A percentile compares a stretch with the other conserved stretches of the same genome.
Evolutionary conservation across 2,113 vertebrate genomes (phyloP).

Genomic region (Pedionomus torquatus): DNA sequence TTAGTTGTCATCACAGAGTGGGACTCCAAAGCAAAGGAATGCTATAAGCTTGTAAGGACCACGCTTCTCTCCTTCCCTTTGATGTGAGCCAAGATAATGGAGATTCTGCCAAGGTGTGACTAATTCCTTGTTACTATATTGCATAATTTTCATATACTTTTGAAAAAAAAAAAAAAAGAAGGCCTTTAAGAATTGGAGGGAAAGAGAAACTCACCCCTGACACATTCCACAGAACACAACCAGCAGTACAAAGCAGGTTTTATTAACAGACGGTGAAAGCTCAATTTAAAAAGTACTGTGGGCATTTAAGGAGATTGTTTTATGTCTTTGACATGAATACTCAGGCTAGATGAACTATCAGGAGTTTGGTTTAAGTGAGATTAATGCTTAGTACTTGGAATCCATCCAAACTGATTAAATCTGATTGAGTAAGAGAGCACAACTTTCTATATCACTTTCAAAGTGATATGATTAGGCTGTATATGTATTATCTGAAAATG

Average conservation of each 20-base stretch:
- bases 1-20: slow-evolving; percentile 69
- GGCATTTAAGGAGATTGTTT: slow-evolving; percentile 72
- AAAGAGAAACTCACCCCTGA: slow-evolving; percentile 35
- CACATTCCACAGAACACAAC: slow-evolving; percentile 34
- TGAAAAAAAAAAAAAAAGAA: neutral
- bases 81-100: slow-evolving; percentile 50
- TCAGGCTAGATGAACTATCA: slow-evolving; percentile 71
- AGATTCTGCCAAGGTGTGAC: slow-evolving; percentile 42
- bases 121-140: slow-evolving; percentile 51
- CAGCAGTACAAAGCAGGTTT: slow-evolving; percentile 64
- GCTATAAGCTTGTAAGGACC: slow-evolving; percentile 32
- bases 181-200: slow-evolving; percentile 22
- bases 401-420: slow-evolving; percentile 77
- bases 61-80: slow-evolving; percentile 20
- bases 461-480: slow-evolving; percentile 56
- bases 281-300: slow-evolving; percentile 66
- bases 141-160: slow-evolving; percentile 51
- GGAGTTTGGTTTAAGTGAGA: slow-evolving; percentile 74
- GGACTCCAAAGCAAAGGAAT: slow-evolving; percentile 33
- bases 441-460: slow-evolving; percentile 75
- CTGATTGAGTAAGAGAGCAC: slow-evolving; percentile 72
- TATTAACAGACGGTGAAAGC: slow-evolving; percentile 71
- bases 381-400: slow-evolving; percentile 75
- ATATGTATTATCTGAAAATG: slow-evolving; percentile 29
- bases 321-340: slow-evolving; percentile 75